These are phyloP conservation scores for Crotalus helleri DNA, from an alignment of 2,113 vertebrate genomes.

Conservation along the genomic window DNA sequence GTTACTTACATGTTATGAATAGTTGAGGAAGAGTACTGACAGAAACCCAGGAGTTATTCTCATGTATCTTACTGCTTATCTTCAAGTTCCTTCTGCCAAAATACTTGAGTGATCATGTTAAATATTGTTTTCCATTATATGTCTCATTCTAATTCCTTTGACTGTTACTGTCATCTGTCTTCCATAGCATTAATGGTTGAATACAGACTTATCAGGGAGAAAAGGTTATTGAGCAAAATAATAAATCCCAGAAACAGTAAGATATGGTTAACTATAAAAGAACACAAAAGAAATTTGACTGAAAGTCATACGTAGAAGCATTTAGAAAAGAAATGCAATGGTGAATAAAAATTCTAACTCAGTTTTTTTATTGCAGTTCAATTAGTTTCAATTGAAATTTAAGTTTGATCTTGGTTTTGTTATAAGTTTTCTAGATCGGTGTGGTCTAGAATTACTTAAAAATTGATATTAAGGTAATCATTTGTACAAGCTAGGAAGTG, in stretches of 20 bases:
- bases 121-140: constrained; percentile 51
- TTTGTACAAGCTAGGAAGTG: not conserved
- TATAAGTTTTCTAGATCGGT: not conserved
- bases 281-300: not conserved
- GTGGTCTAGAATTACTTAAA: not conserved
- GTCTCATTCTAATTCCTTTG: constrained; percentile 44
- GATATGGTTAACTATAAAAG: not conserved
- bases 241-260: not conserved
- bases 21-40: constrained; percentile 37
- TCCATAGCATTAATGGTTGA: constrained; percentile 37
- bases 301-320: not conserved
- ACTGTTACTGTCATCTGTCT: constrained; percentile 39
- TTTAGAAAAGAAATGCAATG: not conserved
- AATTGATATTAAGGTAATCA: not conserved
- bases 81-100: constrained; percentile 29
- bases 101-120: constrained; percentile 48
- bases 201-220: constrained; percentile 43
- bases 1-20: constrained; percentile 58
- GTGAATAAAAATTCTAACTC: not conserved
- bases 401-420: constrained; percentile 13
- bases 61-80: constrained; percentile 34
- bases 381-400: constrained; percentile 26
- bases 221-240: constrained; percentile 22
- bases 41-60: constrained; percentile 40
- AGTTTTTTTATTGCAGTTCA: constrained; percentile 2